These are phyloP conservation scores for Drosophila willistoni DNA, from an alignment of 1,140 invertebrate species.

Conservation along the genomic window DNA sequence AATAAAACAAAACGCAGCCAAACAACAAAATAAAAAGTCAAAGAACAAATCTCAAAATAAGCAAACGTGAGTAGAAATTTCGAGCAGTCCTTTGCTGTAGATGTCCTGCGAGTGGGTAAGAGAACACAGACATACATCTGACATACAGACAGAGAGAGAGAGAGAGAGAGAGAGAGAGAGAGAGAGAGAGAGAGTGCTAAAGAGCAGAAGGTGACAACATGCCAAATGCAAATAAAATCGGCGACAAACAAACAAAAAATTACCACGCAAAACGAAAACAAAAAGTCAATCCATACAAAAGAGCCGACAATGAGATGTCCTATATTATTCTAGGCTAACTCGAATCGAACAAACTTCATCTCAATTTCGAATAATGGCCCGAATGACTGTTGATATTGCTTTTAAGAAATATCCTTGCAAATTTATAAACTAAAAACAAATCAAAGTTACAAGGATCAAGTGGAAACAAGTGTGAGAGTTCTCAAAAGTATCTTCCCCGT, in stretches of 20 bases:
- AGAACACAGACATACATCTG: neutral
- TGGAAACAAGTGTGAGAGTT: too few species aligned
- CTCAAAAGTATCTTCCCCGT: too few species aligned
- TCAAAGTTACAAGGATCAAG: too few species aligned
- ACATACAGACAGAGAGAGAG: neutral
- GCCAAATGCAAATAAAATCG: conserved; percentile 67
- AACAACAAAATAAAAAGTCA: conserved; percentile 13
- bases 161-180: neutral
- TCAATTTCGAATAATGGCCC: too few species aligned
- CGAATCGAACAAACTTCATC: neutral
- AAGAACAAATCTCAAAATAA: conserved; percentile 21
- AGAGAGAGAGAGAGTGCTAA: neutral
- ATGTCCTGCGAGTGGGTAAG: too few species aligned
- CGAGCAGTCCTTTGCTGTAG: conserved; percentile 22
- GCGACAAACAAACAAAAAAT: conserved; percentile 3
- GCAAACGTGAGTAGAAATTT: conserved; percentile 68
- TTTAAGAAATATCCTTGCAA: too few species aligned
- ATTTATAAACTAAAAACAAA: too few species aligned
- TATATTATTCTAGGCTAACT: neutral
- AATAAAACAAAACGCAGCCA: conserved; percentile 55
- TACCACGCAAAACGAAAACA: neutral
- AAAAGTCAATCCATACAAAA: neutral
- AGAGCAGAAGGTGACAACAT: conserved; percentile 65
- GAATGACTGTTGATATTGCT: too few species aligned
- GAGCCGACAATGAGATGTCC: neutral